A percentile compares a stretch with the other conserved stretches of the same genome.
phyloP scores from a whole-genome alignment of 2,113 vertebrate genomes.

The Ageneiosus marmoratus region DNA sequence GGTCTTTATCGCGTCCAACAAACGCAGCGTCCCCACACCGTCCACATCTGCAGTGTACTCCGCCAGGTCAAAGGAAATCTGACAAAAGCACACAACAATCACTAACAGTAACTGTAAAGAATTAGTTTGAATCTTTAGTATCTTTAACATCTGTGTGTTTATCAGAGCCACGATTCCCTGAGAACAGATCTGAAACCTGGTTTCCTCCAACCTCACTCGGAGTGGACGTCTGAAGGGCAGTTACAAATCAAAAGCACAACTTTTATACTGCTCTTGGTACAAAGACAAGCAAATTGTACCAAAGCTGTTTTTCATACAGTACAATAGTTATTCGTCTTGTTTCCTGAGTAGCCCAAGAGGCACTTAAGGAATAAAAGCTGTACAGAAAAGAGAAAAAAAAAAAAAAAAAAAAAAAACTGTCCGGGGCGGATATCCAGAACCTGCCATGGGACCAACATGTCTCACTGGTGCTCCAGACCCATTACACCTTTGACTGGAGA shows the following conservation, averaged over 20 bases:
- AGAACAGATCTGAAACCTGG: background rate
- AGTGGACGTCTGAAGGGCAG: background rate
- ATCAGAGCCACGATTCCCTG: background rate
- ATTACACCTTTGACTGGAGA: background rate
- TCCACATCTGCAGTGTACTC: conserved; percentile 98
- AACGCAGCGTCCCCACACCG: conserved; percentile 89
- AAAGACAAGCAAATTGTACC: too few species aligned
- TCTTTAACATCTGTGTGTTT: background rate
- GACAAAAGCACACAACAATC: conserved; percentile 47
- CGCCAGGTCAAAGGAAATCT: conserved; percentile 97
- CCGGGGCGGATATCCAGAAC: background rate
- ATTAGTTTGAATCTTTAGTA: background rate
- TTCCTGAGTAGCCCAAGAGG: background rate
- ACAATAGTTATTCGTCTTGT: background rate
- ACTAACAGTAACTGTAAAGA: conserved; percentile 50
- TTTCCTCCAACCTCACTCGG: background rate
- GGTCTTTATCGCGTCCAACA: conserved; percentile 93
- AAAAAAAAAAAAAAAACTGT: background rate
- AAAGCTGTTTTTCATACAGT: background rate
- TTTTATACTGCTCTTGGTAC: background rate
- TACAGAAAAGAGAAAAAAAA: background rate
- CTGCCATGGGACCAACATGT: background rate
- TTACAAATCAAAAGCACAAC: background rate
- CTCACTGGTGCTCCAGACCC: background rate
- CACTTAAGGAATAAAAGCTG: background rate